These are phyloP conservation scores for Auanema sp. DNA, from an alignment of 2,888 invertebrate genomes.

Conservation along the genomic window DNA sequence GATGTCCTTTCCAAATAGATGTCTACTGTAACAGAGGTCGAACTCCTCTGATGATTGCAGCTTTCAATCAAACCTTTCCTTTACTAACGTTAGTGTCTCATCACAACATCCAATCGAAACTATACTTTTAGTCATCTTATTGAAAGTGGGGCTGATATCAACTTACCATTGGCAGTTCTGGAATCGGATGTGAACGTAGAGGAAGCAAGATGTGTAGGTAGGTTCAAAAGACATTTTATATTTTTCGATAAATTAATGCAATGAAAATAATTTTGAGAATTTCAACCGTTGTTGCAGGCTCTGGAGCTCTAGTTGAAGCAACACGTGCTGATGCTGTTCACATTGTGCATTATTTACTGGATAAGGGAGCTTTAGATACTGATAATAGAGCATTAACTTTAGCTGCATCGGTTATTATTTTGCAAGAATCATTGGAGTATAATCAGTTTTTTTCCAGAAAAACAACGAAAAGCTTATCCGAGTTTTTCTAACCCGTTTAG, in stretches of 20 bases:
- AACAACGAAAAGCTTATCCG: slow-evolving; percentile 46
- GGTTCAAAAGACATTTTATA: not conserved
- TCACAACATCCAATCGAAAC: not conserved
- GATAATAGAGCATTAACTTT: slow-evolving; percentile 78
- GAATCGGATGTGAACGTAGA: slow-evolving; percentile 62
- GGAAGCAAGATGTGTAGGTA: slow-evolving; percentile 46
- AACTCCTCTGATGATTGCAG: slow-evolving; percentile 61
- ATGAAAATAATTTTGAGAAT: no score
- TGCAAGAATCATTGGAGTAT: not conserved
- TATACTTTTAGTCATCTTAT: slow-evolving; percentile 65
- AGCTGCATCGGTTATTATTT: slow-evolving; percentile 41
- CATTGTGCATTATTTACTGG: slow-evolving; percentile 77
- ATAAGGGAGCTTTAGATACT: slow-evolving; percentile 81
- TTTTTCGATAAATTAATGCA: slow-evolving; percentile 5
- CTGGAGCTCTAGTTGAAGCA: slow-evolving; percentile 73
- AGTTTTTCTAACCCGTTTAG: slow-evolving; percentile 50
- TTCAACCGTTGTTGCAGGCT: no score
- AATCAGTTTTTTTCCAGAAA: slow-evolving; percentile 17
- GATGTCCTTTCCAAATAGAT: slow-evolving; percentile 55
- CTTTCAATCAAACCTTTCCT: slow-evolving; percentile 39
- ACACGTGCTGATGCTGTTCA: slow-evolving; percentile 74
- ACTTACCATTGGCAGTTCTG: slow-evolving; percentile 71
- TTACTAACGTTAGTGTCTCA: slow-evolving; percentile 30
- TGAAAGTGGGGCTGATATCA: slow-evolving; percentile 80
- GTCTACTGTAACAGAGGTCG: slow-evolving; percentile 55